Evolutionary conservation across 2,113 vertebrate species (phyloP), one percentile per base, ranked within the genome.

Genomic region (Barnardius zonarius): DNA sequence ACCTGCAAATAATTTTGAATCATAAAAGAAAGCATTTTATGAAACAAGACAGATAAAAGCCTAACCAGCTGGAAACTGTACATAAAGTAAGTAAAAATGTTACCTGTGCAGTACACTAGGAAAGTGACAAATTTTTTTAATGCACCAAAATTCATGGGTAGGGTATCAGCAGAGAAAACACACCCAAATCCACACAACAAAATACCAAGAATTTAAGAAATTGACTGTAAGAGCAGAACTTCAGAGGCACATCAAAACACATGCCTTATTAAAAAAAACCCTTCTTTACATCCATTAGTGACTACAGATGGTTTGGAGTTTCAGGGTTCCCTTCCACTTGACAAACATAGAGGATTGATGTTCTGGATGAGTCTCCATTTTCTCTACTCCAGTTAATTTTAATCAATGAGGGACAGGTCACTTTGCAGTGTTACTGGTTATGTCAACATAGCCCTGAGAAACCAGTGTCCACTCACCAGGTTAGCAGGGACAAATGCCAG

Each of bases 231-330:
- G 35, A 57, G 11, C 12, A 81, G 28, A 78, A 79, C 69, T 66
- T 43, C 51, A 59, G 10, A 85, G 23, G 55, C 4, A 37, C 27
- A 7, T 44, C 64, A 51, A 72, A 76, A 43, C 5, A 62, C 0
- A 0, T 0, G 0, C 14, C 44, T 66, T 61, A 18, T 43, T 20
- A 55, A 62, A 49, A n/a, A 35, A 22, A 63, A 17, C 16, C 10
- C 18, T n/a, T 28, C 13, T 51, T 77, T 66, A n/a, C 8, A 48
- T 27, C 52, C 48, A 44, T 46, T 11, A 94, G 20, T 22, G 27
- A 37, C 69, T 87, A 54, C 44, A 79, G 35, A 52, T 46, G 6
- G 16, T 49, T 54, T 84, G 43, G 39, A 66, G 31, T 31, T 87
- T 77, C 39, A 48, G 6, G 39, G 25, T 28, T 77, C n/a, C 24